Evolutionary conservation across 2,888 invertebrate species (phyloP).

Genomic region (Tachina grossa): DNA sequence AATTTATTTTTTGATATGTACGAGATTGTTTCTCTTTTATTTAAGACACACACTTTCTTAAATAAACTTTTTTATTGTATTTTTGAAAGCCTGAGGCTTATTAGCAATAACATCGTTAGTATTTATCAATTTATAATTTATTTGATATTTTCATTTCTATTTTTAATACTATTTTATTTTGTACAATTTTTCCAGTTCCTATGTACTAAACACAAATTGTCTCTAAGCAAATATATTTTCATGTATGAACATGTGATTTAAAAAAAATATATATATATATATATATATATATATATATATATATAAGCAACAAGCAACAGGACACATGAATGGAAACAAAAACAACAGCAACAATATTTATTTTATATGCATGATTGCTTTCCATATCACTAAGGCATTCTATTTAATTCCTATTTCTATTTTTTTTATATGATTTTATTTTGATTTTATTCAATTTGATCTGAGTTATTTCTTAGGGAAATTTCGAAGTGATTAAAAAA

Average conservation of each 20-base stretch:
- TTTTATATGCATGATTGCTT: background rate
- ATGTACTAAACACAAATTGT: conserved; percentile 5
- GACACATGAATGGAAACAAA: too few relatives aligned
- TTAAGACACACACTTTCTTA: background rate
- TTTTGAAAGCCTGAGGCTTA: conserved; percentile 10
- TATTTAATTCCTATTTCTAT: background rate
- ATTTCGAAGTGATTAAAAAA: conserved; percentile 15
- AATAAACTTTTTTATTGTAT: background rate
- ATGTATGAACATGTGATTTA: background rate
- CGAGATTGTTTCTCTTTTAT: too few relatives aligned
- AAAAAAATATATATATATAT: too few relatives aligned
- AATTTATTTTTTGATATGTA: too few relatives aligned
- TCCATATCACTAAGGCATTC: background rate
- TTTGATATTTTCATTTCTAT: background rate
- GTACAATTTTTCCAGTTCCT: background rate
- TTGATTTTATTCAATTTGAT: conserved; percentile 1
- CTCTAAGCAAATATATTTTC: conserved; percentile 25
- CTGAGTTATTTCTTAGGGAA: background rate
- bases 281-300: too few relatives aligned
- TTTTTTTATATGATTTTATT: conserved; percentile 4
- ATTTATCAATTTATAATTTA: background rate
- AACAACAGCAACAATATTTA: background rate
- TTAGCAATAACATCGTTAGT: conserved; percentile 8
- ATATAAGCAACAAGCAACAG: background rate
- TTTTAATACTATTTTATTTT: background rate